Percentiles rank a stretch among this genome's conserved stretches.
Evolutionary conservation across 2,113 vertebrate genomes (phyloP).

Genomic region (Zosterops lateralis): DNA sequence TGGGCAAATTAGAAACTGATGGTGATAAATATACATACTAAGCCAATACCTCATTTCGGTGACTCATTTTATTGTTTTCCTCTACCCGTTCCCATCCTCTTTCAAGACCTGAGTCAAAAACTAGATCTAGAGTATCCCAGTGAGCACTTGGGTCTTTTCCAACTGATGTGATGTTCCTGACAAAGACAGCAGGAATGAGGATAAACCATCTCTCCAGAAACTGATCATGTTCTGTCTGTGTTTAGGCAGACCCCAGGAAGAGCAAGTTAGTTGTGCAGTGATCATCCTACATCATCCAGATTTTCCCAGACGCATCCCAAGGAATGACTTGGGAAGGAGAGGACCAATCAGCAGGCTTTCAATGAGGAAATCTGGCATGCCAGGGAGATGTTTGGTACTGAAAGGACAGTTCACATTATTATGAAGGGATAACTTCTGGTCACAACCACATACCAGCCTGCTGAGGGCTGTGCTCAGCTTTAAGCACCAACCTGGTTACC

Average conservation of each 20-base stretch:
- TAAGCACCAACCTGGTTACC: background rate
- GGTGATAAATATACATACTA: background rate
- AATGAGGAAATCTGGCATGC: background rate
- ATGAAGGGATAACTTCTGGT: background rate
- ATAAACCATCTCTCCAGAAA: background rate
- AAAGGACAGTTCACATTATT: background rate
- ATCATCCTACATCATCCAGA: background rate
- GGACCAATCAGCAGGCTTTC: background rate
- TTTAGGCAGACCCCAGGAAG: background rate
- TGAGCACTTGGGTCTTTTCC: background rate
- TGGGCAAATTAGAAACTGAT: background rate
- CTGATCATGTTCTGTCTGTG: rapidly evolving
- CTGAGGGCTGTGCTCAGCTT: background rate
- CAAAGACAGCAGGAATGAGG: rapidly evolving
- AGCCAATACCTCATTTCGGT: background rate
- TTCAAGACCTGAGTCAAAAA: background rate
- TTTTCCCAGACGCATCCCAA: background rate
- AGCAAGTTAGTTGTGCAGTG: background rate
- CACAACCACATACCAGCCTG: background rate
- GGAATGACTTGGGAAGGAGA: background rate
- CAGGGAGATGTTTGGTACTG: background rate
- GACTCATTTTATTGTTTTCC: background rate
- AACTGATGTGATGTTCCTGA: background rate
- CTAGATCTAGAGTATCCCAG: background rate
- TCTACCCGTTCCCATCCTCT: background rate